A percentile compares a stretch with the other conserved stretches of the same genome.
Evolutionary conservation across 92 coral and sea anemone genomes (phyloP).

Genomic region (Phenganax stokvisi): DNA sequence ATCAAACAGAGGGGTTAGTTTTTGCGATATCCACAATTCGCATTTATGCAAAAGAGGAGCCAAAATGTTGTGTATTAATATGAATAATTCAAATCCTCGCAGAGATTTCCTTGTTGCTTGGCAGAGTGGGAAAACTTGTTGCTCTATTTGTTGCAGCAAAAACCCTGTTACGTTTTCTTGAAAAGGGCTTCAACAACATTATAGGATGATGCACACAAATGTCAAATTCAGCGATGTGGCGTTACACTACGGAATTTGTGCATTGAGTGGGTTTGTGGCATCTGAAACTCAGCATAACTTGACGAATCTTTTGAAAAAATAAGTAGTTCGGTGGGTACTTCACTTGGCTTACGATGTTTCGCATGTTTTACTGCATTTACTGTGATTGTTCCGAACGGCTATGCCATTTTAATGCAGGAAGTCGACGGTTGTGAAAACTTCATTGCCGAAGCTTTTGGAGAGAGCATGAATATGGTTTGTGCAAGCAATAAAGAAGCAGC

Average conservation of each 20-base stretch:
- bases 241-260: not conserved
- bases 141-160: constrained; percentile 19
- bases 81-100: constrained; percentile 32
- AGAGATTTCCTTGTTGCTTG: constrained; percentile 30
- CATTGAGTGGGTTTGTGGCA: constrained; percentile 3
- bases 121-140: constrained; percentile 31
- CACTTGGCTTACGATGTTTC: not conserved
- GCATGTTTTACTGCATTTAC: not conserved
- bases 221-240: not conserved
- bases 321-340: constrained; percentile 7
- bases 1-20: not conserved
- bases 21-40: not conserved
- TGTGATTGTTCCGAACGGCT: not conserved
- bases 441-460: constrained; percentile 1
- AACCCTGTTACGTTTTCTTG: not conserved
- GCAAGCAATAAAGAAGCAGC: constrained; percentile 31
- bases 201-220: not conserved
- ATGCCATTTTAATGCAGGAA: constrained; percentile 1
- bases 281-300: constrained; percentile 7
- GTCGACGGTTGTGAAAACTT: constrained; percentile 12
- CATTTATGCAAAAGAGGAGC: not conserved
- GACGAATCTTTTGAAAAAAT: constrained; percentile 14
- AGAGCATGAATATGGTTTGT: constrained; percentile 23
- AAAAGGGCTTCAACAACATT: constrained; percentile 18
- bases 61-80: not conserved